Conservation (phyloP, 2,888 invertebrate species). For the Branchellion lobata region DNA sequence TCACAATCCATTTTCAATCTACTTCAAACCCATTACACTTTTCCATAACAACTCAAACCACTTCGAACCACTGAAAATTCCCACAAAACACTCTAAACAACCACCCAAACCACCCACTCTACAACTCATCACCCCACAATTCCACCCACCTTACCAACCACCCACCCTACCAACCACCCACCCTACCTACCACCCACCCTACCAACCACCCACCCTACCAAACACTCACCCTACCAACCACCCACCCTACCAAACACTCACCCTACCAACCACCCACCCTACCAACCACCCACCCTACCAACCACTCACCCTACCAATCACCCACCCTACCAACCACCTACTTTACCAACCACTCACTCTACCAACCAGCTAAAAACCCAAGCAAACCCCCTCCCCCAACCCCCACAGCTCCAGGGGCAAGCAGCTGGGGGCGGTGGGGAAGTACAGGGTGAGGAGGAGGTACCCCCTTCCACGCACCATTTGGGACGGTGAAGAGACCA, state of each 20-base stretch:
- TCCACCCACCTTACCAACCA: no score
- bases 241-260: not conserved
- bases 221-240: not conserved
- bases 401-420: slow-evolving; percentile 15
- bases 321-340: not conserved
- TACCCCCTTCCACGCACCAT: slow-evolving; percentile 35
- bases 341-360: not conserved
- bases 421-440: slow-evolving; percentile 41
- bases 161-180: no score
- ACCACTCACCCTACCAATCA: not conserved
- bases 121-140: no score
- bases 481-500: slow-evolving; percentile 41
- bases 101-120: no score
- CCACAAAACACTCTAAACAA: no score
- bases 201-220: no score
- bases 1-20: no score
- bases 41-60: no score
- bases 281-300: not conserved
- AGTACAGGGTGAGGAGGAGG: slow-evolving; percentile 34
- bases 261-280: not conserved
- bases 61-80: no score
- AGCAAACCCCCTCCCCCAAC: not conserved
- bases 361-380: not conserved
- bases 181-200: no score
- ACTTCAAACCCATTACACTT: no score